These are phyloP conservation scores for Nothobranchius furzeri DNA, from an alignment of 2,113 vertebrate genomes.

Conservation along the genomic window DNA sequence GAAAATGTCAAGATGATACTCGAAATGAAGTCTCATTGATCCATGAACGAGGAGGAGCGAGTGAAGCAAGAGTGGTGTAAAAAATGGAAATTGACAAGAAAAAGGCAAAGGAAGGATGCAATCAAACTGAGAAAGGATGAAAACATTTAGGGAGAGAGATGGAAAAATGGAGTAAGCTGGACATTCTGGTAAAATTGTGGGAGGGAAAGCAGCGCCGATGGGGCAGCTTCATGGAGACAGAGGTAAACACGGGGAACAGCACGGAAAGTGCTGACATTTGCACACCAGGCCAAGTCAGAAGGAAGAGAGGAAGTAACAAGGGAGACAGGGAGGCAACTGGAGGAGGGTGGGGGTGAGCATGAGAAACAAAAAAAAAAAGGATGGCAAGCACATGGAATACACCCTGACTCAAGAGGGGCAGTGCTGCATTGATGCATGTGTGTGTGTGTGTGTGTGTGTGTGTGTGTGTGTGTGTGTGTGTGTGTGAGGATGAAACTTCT, in stretches of 20 bases:
- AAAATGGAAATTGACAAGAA: conserved; percentile 25
- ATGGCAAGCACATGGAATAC: conserved; percentile 52
- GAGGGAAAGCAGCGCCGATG: conserved; percentile 11
- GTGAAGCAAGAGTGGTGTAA: conserved; percentile 59
- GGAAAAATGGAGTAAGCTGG: conserved; percentile 19
- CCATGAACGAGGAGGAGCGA: conserved; percentile 51
- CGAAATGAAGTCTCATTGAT: conserved; percentile 62
- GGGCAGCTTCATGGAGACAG: conserved; percentile 52
- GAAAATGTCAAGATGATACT: conserved; percentile 65
- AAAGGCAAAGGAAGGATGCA: conserved; percentile 1
- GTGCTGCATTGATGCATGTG: conserved; percentile 65
- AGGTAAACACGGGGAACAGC: conserved; percentile 67
- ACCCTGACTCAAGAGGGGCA: conserved; percentile 63
- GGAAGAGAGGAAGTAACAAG: conserved; percentile 42
- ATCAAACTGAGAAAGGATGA: background rate
- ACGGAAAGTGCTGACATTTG: conserved; percentile 77
- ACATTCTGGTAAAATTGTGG: background rate
- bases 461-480: conserved; percentile 27
- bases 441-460: conserved; percentile 35
- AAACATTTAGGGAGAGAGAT: conserved; percentile 11
- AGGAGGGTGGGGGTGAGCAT: background rate
- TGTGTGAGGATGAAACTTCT: conserved; percentile 66
- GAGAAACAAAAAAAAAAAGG: conserved; percentile 38
- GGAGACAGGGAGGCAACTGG: conserved; percentile 36
- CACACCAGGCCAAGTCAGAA: conserved; percentile 60